A percentile compares a stretch with the other conserved stretches of the same genome.
Conservation (phyloP, 2,797 vertebrate genomes). For the Novumbra hubbsi region DNA sequence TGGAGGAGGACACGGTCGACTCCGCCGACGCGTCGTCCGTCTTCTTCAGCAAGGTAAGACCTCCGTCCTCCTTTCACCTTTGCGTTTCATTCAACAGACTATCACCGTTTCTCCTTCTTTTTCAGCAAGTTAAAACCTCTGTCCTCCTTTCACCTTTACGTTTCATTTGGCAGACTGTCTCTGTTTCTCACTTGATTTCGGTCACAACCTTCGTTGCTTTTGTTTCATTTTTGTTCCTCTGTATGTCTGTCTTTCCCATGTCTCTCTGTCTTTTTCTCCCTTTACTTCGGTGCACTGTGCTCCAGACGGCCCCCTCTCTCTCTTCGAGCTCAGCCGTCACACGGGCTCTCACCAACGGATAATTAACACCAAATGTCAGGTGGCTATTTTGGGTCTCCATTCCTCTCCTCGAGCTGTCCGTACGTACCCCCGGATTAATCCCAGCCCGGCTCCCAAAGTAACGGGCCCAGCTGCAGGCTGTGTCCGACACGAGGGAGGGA, state of each 20-base stretch:
- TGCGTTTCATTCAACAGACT: too few relatives aligned
- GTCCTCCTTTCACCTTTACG: not conserved
- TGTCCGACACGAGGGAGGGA: not conserved
- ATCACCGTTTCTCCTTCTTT: not conserved
- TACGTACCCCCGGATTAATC: not conserved
- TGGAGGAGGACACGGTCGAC: constrained; percentile 88
- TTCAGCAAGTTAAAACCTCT: not conserved
- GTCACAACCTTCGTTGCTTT: not conserved
- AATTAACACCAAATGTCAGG: not conserved
- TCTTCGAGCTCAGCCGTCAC: not conserved
- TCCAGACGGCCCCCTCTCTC: not conserved
- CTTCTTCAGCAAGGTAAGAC: constrained; percentile 90
- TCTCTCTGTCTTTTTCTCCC: not conserved
- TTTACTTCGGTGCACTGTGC: not conserved
- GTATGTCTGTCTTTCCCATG: not conserved
- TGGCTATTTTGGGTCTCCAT: not conserved
- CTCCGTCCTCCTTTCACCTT: accelerated
- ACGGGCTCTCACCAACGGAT: not conserved
- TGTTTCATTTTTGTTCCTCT: not conserved
- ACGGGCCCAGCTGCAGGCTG: not conserved
- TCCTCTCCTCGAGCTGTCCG: constrained; percentile 1
- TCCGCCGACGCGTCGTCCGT: constrained; percentile 83
- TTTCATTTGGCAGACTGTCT: not conserved
- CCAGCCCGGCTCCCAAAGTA: not conserved
- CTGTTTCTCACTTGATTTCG: not conserved